Evolutionary conservation across 2,888 invertebrate genomes (phyloP), one percentile per base, ranked within the genome.

Genomic region (Aricia artaxerxes): DNA sequence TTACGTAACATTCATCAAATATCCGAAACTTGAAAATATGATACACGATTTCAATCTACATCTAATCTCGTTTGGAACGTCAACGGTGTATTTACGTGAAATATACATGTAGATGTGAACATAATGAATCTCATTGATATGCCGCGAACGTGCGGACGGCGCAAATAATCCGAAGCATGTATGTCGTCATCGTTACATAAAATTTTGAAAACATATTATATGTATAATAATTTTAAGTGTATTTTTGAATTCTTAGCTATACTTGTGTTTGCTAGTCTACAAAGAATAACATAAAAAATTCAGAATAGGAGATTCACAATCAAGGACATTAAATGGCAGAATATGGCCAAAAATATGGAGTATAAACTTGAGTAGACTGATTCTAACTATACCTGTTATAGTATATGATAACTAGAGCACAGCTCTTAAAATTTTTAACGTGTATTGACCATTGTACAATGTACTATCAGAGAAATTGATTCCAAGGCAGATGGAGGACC

Each of bases 61-160:
- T 75, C 53, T 75, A 75, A 75, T 53, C 44, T 49, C 24, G n/a
- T 76, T 76, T 57, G 57, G 53, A 53, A 75, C 24, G 49, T 75
- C 75, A 75, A 73, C 73, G 78, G 40, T 60, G 64, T 78, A 80
- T 83, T 82, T 83, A 84, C 85, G 81, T 85, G 84, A 87, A 87
- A 87, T 84, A 85, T 84, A 86, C 84, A 87, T 86, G 85, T 85
- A 85, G 87, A 87, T 86, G 82, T 82, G 83, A 77, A 81, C 82
- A 83, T 83, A 84, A 84, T 84, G 85, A 82, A 81, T 78, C 84
- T 87, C 87, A 90, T 91, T 88, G 86, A 86, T 88, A 90, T 91
- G 88, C 91, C 83, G 79, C 83, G 82, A 83, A 81, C 85, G 83
- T 82, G 81, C 85, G 79, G 79, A 53, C 83, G 81, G 82, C 86